Base-by-base conservation (phyloP, 2,888 invertebrate genomes). In the Opisthograptis luteolata region DNA sequence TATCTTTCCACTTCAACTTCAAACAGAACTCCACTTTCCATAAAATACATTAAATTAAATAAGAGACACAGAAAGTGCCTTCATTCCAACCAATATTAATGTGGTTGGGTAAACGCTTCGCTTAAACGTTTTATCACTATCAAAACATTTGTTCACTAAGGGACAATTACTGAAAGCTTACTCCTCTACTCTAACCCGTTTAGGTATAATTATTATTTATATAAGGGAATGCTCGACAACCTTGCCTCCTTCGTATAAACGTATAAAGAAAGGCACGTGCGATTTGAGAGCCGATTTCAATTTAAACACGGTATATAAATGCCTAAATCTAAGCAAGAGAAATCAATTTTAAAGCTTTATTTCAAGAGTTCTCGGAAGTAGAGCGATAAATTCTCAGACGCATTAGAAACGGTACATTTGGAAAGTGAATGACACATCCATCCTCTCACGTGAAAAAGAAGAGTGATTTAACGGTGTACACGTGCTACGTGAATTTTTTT, bases 371-470 rank as follows among this genome's bases (percentile, higher is more conserved):
- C 37, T 56, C n/a, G 51, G 30, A 48, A 51, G 53, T 39, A 39
- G 44, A 52, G 60, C 51, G 36, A 67, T 69, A 66, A 64, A 69
- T 68, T 67, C 59, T 55, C 44, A 51, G 46, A 52, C 52, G 58
- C 64, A 60, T 63, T 68, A 63, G 64, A 50, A 54, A 47, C 48
- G 50, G 52, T 43, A 51, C 60, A 50, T 56, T 53, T 36, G 36
- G 47, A 47, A 50, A 51, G 61, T 45, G 58, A 60, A 58, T 55
- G 59, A 57, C 59, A 53, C 60, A 58, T 60, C 47, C 41, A 60
- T 57, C 47, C 41, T 47, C 46, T 52, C 27, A 30, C 34, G 48
- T 50, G 47, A 57, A 52, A 45, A 45, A 55, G 45, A 28, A 27
- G 30, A 40, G 47, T 30, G 40, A 44, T 51, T 44, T 39, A 47